Percentiles rank a stretch among this genome's conserved stretches.
Evolutionary conservation across 2,888 invertebrate species (phyloP).

Genomic region (Rhingia rostrata): DNA sequence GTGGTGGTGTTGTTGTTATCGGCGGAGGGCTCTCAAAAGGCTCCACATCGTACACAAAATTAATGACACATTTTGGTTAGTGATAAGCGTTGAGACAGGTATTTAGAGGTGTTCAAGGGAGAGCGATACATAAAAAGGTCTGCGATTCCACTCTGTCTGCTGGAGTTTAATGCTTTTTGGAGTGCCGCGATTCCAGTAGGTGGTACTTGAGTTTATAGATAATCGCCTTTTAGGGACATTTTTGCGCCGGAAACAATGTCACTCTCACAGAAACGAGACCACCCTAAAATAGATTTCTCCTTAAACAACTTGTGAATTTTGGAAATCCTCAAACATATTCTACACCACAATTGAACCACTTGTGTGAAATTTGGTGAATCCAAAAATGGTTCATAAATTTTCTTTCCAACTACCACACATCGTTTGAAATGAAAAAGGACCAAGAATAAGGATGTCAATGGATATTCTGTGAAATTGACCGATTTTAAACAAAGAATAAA

Average conservation of each 20-base stretch:
- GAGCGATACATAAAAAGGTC: constrained; percentile 12
- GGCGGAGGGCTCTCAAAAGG: constrained; percentile 66
- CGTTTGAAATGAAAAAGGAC: constrained; percentile 1
- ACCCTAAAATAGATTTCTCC: constrained; percentile 16
- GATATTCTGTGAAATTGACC: constrained; percentile 27
- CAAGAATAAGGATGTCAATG: constrained; percentile 2
- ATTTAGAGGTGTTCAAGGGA: constrained; percentile 62
- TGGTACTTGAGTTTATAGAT: constrained; percentile 32
- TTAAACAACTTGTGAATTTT: constrained; percentile 8
- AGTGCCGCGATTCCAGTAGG: constrained; percentile 34
- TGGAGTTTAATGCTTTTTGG: constrained; percentile 25
- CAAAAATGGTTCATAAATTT: constrained; percentile 9
- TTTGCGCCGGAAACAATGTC: constrained; percentile 10
- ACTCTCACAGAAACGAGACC: neutral
- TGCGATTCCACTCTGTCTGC: constrained; percentile 70
- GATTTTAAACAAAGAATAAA: constrained; percentile 18
- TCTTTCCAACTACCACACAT: neutral
- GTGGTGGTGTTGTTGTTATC: constrained; percentile 55
- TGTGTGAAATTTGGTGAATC: constrained; percentile 9
- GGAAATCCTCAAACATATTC: constrained; percentile 5
- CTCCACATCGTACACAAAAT: constrained; percentile 72
- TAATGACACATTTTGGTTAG: constrained; percentile 73
- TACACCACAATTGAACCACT: constrained; percentile 20
- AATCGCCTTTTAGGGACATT: constrained; percentile 55
- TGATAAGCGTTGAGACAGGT: constrained; percentile 69